Conservation (phyloP, 2,113 vertebrate species). For the Loxodonta africana region DNA sequence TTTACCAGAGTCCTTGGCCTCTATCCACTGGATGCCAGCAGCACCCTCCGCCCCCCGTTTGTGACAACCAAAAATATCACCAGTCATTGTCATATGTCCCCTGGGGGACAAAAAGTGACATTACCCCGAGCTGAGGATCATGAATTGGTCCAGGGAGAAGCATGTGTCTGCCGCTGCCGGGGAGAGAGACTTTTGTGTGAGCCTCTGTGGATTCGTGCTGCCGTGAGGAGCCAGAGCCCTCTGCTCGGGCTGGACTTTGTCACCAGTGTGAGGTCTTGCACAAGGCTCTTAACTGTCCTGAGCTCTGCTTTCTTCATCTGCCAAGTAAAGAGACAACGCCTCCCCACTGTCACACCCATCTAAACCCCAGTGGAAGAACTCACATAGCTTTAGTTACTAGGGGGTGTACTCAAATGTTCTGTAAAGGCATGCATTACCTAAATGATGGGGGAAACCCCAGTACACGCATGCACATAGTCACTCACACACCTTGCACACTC, state of each 20-base stretch:
- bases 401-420: no score
- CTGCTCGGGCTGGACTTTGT: neutral
- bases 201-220: neutral
- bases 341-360: neutral
- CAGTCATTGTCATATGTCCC: no score
- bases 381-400: neutral
- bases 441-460: rapidly evolving
- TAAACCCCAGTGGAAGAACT: neutral
- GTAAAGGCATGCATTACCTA: rapidly evolving
- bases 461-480: neutral
- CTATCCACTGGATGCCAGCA: neutral
- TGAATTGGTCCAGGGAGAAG: neutral
- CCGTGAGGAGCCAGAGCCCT: neutral
- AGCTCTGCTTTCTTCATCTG: neutral
- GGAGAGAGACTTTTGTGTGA: rapidly evolving
- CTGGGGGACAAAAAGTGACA: rapidly evolving
- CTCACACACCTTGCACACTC: no score
- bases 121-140: rapidly evolving
- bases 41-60: rapidly evolving
- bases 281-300: rapidly evolving
- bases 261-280: rapidly evolving
- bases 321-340: neutral
- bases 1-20: neutral
- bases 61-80: rapidly evolving
- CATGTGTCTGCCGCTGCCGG: rapidly evolving